phyloP scores from a whole-genome alignment of 2,113 vertebrate genomes.

The Nettapus auritus region DNA sequence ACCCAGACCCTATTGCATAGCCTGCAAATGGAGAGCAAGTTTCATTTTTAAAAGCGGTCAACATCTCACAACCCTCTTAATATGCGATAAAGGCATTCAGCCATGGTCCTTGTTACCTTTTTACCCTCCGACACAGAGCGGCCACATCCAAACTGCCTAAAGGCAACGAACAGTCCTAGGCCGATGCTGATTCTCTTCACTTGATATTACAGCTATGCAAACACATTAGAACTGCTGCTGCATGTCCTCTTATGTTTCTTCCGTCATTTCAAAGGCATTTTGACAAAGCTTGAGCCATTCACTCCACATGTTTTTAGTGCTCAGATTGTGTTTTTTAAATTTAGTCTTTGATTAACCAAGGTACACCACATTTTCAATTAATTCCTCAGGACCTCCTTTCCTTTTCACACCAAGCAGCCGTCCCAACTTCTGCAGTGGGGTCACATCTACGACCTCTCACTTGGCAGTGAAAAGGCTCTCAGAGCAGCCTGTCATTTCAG shows the following conservation, averaged over 20 bases:
- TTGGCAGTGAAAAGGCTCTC: background rate
- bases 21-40: background rate
- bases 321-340: no score
- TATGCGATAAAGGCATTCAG: background rate
- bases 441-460: background rate
- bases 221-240: background rate
- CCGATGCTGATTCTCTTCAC: background rate
- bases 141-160: background rate
- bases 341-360: background rate
- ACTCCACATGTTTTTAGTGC: background rate
- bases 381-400: background rate
- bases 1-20: background rate
- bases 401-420: background rate
- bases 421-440: background rate
- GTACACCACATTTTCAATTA: background rate
- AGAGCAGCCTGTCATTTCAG: background rate
- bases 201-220: background rate
- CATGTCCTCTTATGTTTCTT: background rate
- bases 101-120: accelerated
- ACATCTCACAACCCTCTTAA: background rate
- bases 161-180: background rate
- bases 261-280: background rate
- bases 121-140: background rate
- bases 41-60: background rate
- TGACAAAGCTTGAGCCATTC: background rate